Evolutionary conservation across 2,888 invertebrate genomes (phyloP).

Genomic region (Deilephila elpenor): DNA sequence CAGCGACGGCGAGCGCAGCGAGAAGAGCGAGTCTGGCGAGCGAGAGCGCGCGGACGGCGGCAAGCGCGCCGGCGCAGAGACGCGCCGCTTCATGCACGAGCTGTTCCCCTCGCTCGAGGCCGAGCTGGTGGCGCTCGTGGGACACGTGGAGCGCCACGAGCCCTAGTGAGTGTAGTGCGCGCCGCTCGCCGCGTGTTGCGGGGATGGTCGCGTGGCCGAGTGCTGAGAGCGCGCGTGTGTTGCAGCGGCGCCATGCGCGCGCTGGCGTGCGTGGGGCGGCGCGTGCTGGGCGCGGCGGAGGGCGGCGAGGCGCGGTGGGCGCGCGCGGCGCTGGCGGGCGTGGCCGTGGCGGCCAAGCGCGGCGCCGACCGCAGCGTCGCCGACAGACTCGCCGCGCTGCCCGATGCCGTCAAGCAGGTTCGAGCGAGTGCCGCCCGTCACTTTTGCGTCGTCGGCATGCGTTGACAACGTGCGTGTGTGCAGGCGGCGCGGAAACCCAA

Average conservation of each 20-base stretch:
- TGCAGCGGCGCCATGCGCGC: conserved; percentile 64
- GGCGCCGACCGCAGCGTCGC: conserved; percentile 96
- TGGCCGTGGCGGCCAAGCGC: conserved; percentile 73
- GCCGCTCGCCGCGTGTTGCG: conserved; percentile 93
- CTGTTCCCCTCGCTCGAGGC: conserved; percentile 95
- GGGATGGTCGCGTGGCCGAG: conserved; percentile 66
- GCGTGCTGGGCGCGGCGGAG: conserved; percentile 89
- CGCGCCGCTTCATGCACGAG: conserved; percentile 93
- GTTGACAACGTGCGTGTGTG: neutral
- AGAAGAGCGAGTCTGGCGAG: conserved; percentile 43
- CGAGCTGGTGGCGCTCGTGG: conserved; percentile 93
- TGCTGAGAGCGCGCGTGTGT: conserved; percentile 32
- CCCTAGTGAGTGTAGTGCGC: conserved; percentile 97
- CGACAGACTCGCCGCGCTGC: conserved; percentile 78
- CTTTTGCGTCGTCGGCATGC: neutral
- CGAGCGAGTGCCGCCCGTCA: conserved; percentile 15
- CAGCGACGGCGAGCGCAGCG: conserved; percentile 54
- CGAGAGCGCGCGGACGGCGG: conserved; percentile 45
- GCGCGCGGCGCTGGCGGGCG: conserved; percentile 67
- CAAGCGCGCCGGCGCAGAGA: conserved; percentile 78
- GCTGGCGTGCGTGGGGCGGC: conserved; percentile 94
- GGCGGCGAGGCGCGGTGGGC: conserved; percentile 63
- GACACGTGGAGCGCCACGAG: conserved; percentile 94
- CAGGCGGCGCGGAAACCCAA: conserved; percentile 86
- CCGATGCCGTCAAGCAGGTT: conserved; percentile 35